phyloP scores from a whole-genome alignment of 30 jellyfish, hydroid and myxozoan species.

The Cassiopea andromeda region DNA sequence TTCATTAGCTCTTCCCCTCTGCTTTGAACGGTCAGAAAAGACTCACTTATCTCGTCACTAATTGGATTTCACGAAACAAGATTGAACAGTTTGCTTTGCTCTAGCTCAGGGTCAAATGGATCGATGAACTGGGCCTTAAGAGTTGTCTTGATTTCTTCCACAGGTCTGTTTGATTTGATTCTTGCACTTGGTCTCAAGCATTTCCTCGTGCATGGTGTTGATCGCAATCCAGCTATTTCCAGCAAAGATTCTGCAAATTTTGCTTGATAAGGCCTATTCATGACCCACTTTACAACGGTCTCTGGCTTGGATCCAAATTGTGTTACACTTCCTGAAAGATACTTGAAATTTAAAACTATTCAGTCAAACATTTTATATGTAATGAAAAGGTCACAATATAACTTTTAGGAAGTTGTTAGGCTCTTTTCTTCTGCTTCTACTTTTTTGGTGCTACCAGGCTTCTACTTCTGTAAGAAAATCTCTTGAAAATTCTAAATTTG shows the following conservation, averaged over 20 bases:
- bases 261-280: conserved; percentile 57
- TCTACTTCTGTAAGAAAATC: neutral
- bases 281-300: conserved; percentile 50
- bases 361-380: neutral
- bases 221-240: conserved; percentile 19
- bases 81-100: conserved; percentile 20
- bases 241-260: conserved; percentile 20
- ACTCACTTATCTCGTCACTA: neutral
- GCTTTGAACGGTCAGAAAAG: conserved; percentile 17
- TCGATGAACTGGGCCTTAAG: conserved; percentile 16
- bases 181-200: conserved; percentile 28
- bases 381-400: neutral
- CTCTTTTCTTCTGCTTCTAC: neutral
- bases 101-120: conserved; percentile 19
- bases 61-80: conserved; percentile 52
- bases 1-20: conserved; percentile 26
- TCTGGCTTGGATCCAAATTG: conserved; percentile 3
- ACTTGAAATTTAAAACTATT: neutral
- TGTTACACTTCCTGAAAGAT: conserved; percentile 37
- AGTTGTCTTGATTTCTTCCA: neutral
- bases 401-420: neutral
- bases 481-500: neutral
- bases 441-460: neutral
- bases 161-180: conserved; percentile 24
- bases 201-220: conserved; percentile 19